Conservation (phyloP, 2,797 vertebrate genomes). For the Paguma larvata region DNA sequence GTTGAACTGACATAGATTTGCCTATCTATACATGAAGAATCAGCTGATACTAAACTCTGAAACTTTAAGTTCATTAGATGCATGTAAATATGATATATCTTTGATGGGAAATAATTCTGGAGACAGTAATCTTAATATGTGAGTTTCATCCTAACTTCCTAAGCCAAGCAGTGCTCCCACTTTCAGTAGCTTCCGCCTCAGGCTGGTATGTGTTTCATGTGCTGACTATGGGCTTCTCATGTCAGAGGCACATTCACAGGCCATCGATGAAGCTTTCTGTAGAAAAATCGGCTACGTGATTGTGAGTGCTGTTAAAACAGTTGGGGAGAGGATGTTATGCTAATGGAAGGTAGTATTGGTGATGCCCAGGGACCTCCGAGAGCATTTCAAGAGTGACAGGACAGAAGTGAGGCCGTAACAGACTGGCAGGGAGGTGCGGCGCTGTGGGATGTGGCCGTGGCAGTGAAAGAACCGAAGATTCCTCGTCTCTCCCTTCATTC, state of each 20-base stretch:
- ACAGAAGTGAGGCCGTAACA: background rate
- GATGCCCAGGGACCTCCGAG: background rate
- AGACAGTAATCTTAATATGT: background rate
- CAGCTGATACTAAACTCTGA: constrained; percentile 21
- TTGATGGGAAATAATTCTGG: constrained; percentile 37
- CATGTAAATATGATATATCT: background rate
- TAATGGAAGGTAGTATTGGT: background rate
- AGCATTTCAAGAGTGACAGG: background rate
- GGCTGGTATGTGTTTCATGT: background rate
- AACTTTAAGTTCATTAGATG: background rate
- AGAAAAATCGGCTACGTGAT: background rate
- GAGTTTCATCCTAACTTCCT: background rate
- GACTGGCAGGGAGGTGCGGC: too few relatives aligned
- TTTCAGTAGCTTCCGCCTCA: background rate
- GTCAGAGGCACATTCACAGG: background rate
- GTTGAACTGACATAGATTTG: background rate
- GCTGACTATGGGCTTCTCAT: background rate
- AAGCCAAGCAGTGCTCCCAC: background rate
- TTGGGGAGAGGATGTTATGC: background rate
- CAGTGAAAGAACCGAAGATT: background rate
- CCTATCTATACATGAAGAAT: background rate
- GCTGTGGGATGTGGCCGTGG: background rate
- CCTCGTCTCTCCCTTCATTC: background rate
- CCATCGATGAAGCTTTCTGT: background rate
- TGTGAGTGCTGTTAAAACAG: background rate